A percentile compares a stretch with the other conserved stretches of the same genome.
Conservation (phyloP, 2,797 vertebrate species). For the Malacoraja senta region DNA sequence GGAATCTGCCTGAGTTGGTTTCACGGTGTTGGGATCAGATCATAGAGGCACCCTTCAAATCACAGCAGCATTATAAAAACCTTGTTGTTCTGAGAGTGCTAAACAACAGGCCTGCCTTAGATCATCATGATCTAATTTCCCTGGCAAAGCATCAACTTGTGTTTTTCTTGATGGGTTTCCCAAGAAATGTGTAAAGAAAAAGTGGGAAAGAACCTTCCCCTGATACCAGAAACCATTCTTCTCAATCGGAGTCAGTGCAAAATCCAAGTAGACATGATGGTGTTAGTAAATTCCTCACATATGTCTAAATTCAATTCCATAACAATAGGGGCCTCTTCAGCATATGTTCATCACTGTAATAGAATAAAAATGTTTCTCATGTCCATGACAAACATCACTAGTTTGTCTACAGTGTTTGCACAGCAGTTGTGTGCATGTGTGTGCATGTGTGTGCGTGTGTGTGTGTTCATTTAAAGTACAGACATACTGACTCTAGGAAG, state of each 20-base stretch:
- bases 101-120: too few relatives aligned
- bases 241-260: not conserved
- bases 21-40: too few relatives aligned
- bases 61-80: too few relatives aligned
- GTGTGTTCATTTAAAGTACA: not conserved
- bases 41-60: too few relatives aligned
- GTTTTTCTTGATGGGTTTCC: not conserved
- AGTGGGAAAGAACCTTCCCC: not conserved
- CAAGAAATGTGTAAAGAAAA: slow-evolving; percentile 2
- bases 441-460: too few relatives aligned
- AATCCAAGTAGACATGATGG: not conserved
- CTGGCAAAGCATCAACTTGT: not conserved
- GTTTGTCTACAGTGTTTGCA: not conserved
- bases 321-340: not conserved
- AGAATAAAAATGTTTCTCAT: not conserved
- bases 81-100: too few relatives aligned
- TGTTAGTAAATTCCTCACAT: not conserved
- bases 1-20: too few relatives aligned
- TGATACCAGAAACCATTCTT: not conserved
- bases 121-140: too few relatives aligned
- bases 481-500: not conserved
- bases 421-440: not conserved
- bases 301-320: not conserved
- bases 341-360: not conserved
- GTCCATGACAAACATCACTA: not conserved